These are phyloP conservation scores for Bugulina stolonifera DNA, from an alignment of 2,888 invertebrate species.

Conservation along the genomic window DNA sequence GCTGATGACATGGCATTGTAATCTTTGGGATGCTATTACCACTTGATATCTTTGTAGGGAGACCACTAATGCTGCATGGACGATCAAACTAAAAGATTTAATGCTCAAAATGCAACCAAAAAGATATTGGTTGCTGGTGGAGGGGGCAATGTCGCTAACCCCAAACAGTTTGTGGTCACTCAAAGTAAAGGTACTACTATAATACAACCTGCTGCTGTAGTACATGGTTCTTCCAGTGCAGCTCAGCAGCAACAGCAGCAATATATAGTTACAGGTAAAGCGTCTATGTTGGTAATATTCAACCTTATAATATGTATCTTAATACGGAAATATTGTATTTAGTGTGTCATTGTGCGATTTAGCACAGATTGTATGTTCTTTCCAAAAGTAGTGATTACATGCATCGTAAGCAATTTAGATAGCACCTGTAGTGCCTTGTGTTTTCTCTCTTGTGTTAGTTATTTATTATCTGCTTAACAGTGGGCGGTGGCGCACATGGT, in stretches of 20 bases:
- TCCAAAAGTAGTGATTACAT: too few species aligned
- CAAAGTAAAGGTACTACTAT: slow-evolving; percentile 28
- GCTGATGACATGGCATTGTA: too few species aligned
- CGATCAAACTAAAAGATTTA: slow-evolving; percentile 1
- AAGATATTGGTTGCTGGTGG: slow-evolving; percentile 29
- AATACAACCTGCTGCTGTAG: slow-evolving; percentile 27
- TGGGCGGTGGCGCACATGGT: not conserved
- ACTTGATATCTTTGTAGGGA: too few species aligned
- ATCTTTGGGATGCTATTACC: too few species aligned
- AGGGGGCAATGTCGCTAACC: slow-evolving; percentile 36
- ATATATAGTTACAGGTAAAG: slow-evolving; percentile 26
- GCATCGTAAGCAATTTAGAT: too few species aligned
- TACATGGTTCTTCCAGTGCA: slow-evolving; percentile 5
- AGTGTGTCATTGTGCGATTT: too few species aligned
- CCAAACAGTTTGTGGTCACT: slow-evolving; percentile 50
- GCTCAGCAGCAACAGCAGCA: slow-evolving; percentile 27
- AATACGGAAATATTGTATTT: too few species aligned
- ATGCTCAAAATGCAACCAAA: not conserved
- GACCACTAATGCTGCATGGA: slow-evolving; percentile 13
- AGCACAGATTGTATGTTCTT: too few species aligned
- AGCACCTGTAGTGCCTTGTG: too few species aligned
- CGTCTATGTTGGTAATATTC: too few species aligned
- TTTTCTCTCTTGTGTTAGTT: too few species aligned
- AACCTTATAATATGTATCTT: too few species aligned
- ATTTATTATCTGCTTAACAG: not conserved